Base-by-base conservation (phyloP, 1,140 invertebrate genomes). In the Drosophila pseudoananassae region DNA sequence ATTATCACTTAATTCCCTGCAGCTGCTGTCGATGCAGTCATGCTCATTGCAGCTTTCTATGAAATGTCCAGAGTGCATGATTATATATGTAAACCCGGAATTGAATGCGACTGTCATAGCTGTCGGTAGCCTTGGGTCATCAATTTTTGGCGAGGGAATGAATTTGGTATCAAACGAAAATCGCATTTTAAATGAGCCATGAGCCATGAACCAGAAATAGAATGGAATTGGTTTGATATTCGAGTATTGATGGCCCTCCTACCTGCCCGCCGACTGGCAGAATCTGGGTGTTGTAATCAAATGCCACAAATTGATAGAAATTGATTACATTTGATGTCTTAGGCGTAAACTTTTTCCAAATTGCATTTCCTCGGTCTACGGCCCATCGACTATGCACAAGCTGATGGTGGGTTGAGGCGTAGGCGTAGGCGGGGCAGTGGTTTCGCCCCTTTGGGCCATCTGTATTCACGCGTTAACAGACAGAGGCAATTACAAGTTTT, bases 361-460 rank as follows among this genome's bases (percentile, higher is more conserved):
- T 69, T 69, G 63, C 50, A 69, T 69, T 69, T 69, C n/a, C 63
- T 46, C 49, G 50, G 31, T 47, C 40, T 45, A 29, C 9, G 20
- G 33, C 55, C 83, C 76, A 79, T 84, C 84, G 78, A 76, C 66
- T 79, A 76, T 73, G 76, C 80, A 72, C 65, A 76, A 76, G 5
- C 2, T 43, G 50, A 72, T 58, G 58, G 56, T 46, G 60, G 36
- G 47, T 20, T 77, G 10, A 0, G 17, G 69, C 23, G 14, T 6
- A 58, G 76, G 61, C 63, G 52, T 50, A 49, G 31, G 56, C 25
- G 77, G 0, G 17, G 63, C 20, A 2, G 45, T 56, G 46, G 58
- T 55, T 61, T 63, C 75, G 65, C 49, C 76, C 33, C 60, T 10
- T 56, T 53, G n/a, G 49, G 54, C 40, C 36, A 54, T 60, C 59